A percentile compares a stretch with the other conserved stretches of the same genome.
phyloP scores from a whole-genome alignment of 1,140 invertebrate species.

The Chelonus insularis region DNA sequence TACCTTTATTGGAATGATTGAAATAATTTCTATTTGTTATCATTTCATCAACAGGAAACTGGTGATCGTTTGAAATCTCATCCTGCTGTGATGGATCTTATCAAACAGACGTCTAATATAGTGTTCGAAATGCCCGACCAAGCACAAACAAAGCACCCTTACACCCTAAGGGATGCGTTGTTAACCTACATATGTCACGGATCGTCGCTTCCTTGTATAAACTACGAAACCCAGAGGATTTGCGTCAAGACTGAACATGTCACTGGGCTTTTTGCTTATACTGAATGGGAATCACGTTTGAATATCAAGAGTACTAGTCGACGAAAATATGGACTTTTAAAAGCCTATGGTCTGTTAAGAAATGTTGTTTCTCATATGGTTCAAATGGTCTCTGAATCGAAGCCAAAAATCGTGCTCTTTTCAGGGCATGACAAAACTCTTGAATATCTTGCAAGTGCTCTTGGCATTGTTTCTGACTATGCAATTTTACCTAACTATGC shows the following conservation, averaged over 20 bases:
- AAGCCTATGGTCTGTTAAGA: conserved; percentile 76
- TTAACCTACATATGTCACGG: conserved; percentile 84
- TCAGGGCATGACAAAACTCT: conserved; percentile 91
- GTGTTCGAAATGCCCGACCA: conserved; percentile 68
- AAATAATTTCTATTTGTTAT: not conserved
- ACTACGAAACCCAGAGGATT: conserved; percentile 55
- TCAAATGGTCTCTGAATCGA: conserved; percentile 74
- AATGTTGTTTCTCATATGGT: conserved; percentile 80
- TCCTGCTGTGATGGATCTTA: conserved; percentile 69
- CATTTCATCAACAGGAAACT: conserved; percentile 48
- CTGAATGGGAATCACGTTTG: conserved; percentile 73
- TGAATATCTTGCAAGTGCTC: conserved; percentile 76
- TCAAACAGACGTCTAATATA: conserved; percentile 66
- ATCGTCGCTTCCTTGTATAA: conserved; percentile 72
- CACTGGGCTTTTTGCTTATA: conserved; percentile 72
- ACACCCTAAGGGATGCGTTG: conserved; percentile 77
- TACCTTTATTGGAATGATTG: not conserved
- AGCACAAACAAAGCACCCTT: conserved; percentile 65
- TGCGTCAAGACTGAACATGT: conserved; percentile 73
- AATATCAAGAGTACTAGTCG: conserved; percentile 68
- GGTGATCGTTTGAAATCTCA: conserved; percentile 65
- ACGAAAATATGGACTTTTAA: conserved; percentile 69
- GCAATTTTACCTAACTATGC: conserved; percentile 74
- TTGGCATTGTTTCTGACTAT: conserved; percentile 69
- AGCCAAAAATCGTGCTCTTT: conserved; percentile 81